Base-by-base conservation (phyloP, 1,140 invertebrate species). In the Tetramorium parvispinum region DNA sequence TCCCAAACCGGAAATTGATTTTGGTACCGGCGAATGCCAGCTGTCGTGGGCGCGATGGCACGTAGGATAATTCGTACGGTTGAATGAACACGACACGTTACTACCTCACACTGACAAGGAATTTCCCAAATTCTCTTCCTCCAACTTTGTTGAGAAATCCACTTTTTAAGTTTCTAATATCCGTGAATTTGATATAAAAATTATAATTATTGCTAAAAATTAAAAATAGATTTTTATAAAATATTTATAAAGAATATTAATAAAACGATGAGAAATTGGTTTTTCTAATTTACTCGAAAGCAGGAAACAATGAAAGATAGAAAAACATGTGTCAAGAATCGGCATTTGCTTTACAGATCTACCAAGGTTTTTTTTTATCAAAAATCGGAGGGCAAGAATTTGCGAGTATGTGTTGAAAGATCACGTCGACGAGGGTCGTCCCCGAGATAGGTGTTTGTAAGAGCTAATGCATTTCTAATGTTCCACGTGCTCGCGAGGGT, bases 1-100 rank as follows among this genome's bases (percentile, higher is more conserved):
- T 71, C 57, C 21, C 59, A 49, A 53, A 77, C 85, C 68, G 88
- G 87, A 89, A 89, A 89, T 89, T 89, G 87, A 89, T 89, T 87
- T 71, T 70, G 57, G 59, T 71, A 65, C 82, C 73, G 63, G 55
- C 68, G 87, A 32, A 37, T 51, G 61, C 61, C 87, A 89, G 87
- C 88, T 89, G 88, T 85, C 55, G 5, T 13, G 68, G 16, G 8
- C 16, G 7, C n/a, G 71, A 88, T 73, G 57, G 27, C 11, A 46
- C 6, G 63, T 46, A 76, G 68, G 61, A 89, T 88, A 81, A 88
- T 89, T 88, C 68, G 43, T n/a, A 78, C 82, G 82, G 55, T 76
- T 75, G 73, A 46, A 77, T 70, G 75, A 76, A 24, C 65, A 16
- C 13, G 21, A 57, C 32, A 49, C 68, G 73, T 76, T 76, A 75